Conservation (phyloP, 2,888 invertebrate species). For the Orchestes rusci region DNA sequence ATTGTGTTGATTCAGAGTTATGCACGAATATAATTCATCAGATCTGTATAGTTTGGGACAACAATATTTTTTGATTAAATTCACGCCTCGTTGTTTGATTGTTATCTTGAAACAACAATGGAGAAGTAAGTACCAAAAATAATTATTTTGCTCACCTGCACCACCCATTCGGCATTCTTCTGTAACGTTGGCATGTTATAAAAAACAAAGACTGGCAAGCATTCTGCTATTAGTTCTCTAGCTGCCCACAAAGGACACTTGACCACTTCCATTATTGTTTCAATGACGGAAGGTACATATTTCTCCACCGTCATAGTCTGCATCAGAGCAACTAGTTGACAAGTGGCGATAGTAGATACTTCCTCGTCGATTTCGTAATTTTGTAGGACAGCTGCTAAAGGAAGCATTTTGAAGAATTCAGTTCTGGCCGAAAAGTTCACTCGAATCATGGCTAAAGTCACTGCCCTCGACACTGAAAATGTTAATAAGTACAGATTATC, state of each 20-base stretch:
- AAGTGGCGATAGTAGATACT: conserved; percentile 58
- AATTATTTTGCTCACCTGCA: conserved; percentile 39
- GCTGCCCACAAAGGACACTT: conserved; percentile 61
- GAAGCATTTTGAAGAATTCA: conserved; percentile 54
- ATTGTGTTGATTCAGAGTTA: too few species aligned
- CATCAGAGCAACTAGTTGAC: conserved; percentile 61
- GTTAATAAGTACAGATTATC: too few species aligned
- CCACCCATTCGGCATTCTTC: conserved; percentile 48
- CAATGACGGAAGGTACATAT: conserved; percentile 54
- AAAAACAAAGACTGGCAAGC: conserved; percentile 64
- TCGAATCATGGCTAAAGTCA: conserved; percentile 35
- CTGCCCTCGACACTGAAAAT: conserved; percentile 37
- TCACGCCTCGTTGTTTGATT: too few species aligned
- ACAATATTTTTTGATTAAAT: too few species aligned
- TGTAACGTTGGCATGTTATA: conserved; percentile 61
- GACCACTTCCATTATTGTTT: conserved; percentile 45
- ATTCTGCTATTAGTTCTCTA: conserved; percentile 57
- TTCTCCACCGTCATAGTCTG: conserved; percentile 53
- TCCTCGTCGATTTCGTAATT: conserved; percentile 75
- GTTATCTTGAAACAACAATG: too few species aligned
- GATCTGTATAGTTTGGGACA: too few species aligned
- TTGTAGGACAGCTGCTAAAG: conserved; percentile 64
- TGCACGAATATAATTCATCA: too few species aligned
- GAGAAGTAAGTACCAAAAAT: neutral
- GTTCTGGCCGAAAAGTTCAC: conserved; percentile 43